Base-by-base conservation (phyloP, 2,888 invertebrate species). In the Eueremaeus valkanovi region DNA sequence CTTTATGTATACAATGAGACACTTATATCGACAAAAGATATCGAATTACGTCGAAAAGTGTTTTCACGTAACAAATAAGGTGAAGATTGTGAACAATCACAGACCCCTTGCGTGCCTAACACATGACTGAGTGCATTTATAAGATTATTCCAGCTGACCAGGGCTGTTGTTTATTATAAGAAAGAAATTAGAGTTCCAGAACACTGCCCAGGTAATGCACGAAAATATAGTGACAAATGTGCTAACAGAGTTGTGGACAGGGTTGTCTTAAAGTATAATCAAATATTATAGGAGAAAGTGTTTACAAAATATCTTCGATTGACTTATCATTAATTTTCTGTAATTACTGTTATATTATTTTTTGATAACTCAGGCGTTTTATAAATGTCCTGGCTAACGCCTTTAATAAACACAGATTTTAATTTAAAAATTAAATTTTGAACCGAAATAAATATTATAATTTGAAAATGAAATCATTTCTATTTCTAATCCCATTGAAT, bases 1-100 rank as follows among this genome's bases (percentile, higher is more conserved):
- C 5, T 27, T 55, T 21, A 18, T 70, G 49, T 45, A 70, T 58
- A 40, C 51, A 36, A 75, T 75, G 75, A 40, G 75, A 21, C 75
- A 75, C 27, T 68, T 70, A n/a, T 55, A 70, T 21, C 68, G 75
- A 9, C 21, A 24, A 27, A 33, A 70, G 16, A 31, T 51, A 8
- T 24, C 31, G 18, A 11, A 29, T 6, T 13, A 31, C 6, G 33
- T 13, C 3, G n/a, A 1, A 11, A 75, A 75, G 55, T 21, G 70
- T 55, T 70, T 75, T 27, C 68, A 75, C 9, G n/a, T 49, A 21
- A 75, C 75, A 1, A 33, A 49, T n/a, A 58, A 70, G 9, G 51
- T 70, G 0, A 27, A 27, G 24, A 36, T 55, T 49, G 49, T 18
- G 70, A 70, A 5, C 75, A 75, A n/a, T 27, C 49, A 24, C 70